These are phyloP conservation scores for Triplophysa dalaica DNA, from an alignment of 2,113 vertebrate species.

Conservation along the genomic window DNA sequence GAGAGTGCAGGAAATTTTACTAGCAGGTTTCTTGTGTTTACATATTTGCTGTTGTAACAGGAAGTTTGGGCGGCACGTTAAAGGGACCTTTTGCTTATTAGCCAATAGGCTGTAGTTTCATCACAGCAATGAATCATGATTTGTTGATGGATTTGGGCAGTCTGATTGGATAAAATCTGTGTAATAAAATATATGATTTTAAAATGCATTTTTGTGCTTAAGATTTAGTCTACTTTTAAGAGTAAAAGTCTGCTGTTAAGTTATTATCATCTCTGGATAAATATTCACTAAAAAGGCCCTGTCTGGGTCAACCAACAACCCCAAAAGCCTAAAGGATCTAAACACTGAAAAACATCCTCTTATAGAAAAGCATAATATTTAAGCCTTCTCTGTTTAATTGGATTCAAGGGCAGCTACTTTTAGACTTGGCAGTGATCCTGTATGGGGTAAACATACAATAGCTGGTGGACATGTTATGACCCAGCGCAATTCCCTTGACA, in stretches of 20 bases:
- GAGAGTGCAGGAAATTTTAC: background rate
- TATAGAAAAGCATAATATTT: slow-evolving; percentile 3
- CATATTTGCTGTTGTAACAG: too few species aligned
- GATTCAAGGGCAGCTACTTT: slow-evolving; percentile 38
- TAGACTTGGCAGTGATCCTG: slow-evolving; percentile 16
- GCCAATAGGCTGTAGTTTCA: too few species aligned
- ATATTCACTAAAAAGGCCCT: background rate
- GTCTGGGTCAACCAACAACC: background rate
- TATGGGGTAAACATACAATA: slow-evolving; percentile 36
- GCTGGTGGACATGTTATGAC: slow-evolving; percentile 10
- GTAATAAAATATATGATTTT: too few species aligned
- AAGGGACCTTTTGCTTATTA: too few species aligned
- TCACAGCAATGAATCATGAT: too few species aligned
- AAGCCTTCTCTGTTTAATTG: slow-evolving; percentile 6
- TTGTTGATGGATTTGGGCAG: too few species aligned
- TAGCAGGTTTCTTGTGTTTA: too few species aligned
- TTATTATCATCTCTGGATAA: background rate
- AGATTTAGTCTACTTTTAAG: too few species aligned
- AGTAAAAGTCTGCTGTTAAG: background rate
- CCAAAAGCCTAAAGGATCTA: slow-evolving; percentile 1
- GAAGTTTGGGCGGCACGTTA: too few species aligned
- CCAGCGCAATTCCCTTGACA: slow-evolving; percentile 7
- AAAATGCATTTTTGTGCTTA: too few species aligned
- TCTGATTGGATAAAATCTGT: too few species aligned
- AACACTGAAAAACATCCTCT: slow-evolving; percentile 40